Conservation (phyloP, 2,113 vertebrate genomes). For the Zapornia atra region DNA sequence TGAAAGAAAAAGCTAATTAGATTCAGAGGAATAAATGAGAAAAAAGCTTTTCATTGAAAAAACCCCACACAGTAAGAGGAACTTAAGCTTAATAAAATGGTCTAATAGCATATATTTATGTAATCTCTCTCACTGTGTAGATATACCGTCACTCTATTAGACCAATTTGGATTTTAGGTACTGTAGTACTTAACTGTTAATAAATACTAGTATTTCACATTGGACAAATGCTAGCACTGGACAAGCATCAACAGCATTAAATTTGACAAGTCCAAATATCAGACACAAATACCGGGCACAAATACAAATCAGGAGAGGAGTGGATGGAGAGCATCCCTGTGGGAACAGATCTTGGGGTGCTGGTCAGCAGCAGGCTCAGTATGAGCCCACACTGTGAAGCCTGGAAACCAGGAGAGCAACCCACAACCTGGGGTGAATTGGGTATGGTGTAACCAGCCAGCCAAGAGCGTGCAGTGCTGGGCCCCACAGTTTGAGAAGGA, state of each 20-base stretch:
- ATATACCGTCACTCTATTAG: not conserved
- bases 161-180: not conserved
- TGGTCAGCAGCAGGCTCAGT: accelerated
- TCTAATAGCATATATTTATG: not conserved
- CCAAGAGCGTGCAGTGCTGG: not conserved
- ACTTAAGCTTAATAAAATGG: not conserved
- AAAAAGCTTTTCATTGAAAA: not conserved
- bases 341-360: not conserved
- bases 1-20: not conserved
- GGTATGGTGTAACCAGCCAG: accelerated
- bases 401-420: not conserved
- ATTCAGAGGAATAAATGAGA: not conserved
- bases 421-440: accelerated
- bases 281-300: accelerated
- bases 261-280: not conserved
- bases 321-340: not conserved
- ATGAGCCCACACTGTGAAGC: not conserved
- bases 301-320: not conserved
- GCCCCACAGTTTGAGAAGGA: not conserved
- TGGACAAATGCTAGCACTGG: not conserved
- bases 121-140: not conserved
- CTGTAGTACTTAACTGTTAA: not conserved
- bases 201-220: not conserved
- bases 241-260: not conserved
- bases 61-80: not conserved